These are phyloP conservation scores for Bactericera cockerelli DNA, from an alignment of 1,140 invertebrate genomes.

Conservation along the genomic window DNA sequence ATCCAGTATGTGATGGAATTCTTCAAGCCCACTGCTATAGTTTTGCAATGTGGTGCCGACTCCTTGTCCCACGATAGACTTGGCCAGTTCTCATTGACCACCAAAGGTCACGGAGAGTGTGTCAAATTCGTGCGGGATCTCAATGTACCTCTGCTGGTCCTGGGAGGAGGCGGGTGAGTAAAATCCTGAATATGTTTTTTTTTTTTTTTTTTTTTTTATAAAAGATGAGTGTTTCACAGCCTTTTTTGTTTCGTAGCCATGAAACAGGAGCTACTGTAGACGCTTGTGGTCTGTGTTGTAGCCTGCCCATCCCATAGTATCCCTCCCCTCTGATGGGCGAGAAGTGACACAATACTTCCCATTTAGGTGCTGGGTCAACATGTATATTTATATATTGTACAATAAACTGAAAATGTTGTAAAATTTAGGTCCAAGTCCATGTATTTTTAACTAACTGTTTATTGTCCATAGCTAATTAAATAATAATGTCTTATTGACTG, in stretches of 20 bases:
- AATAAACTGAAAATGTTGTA: neutral
- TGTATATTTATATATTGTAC: too few species aligned
- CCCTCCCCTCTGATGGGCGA: too few species aligned
- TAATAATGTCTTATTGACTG: neutral
- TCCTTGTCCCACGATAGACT: conserved; percentile 85
- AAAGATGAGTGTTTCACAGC: too few species aligned
- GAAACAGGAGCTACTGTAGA: too few species aligned
- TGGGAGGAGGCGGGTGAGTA: conserved; percentile 78
- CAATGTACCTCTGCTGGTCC: conserved; percentile 82
- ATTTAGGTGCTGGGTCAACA: too few species aligned
- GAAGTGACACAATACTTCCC: too few species aligned
- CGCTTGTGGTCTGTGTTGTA: too few species aligned
- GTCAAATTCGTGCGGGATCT: conserved; percentile 91
- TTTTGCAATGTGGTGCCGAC: conserved; percentile 96
- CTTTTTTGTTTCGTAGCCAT: too few species aligned
- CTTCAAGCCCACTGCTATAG: conserved; percentile 91
- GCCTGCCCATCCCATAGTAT: too few species aligned
- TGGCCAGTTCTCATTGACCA: conserved; percentile 79
- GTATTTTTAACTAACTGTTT: conserved; percentile 6
- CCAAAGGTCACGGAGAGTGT: conserved; percentile 88
- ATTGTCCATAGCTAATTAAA: neutral
- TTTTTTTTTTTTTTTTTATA: too few species aligned
- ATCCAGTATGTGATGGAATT: conserved; percentile 92
- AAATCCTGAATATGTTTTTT: too few species aligned
- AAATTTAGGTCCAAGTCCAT: too few species aligned